Evolutionary conservation across 2,888 invertebrate species (phyloP), one percentile per base, ranked within the genome.

Genomic region (Odontocolon sp.): DNA sequence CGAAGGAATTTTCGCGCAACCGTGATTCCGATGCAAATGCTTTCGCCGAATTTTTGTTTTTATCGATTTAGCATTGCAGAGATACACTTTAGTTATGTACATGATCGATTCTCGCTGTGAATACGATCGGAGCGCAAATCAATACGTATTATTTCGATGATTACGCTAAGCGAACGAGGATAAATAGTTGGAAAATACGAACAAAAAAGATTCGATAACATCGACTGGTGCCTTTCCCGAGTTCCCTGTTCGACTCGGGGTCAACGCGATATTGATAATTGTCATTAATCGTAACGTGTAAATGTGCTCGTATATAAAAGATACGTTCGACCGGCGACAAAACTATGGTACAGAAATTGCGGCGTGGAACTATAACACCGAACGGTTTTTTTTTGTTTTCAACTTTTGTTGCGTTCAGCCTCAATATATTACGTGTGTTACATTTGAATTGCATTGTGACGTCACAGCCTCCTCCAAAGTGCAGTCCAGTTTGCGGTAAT

Each of bases 391-490:
- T 1, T 38, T 66, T 52, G n/a, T 18, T 31, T 8, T 45, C 4
- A 11, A 21, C 38, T 6, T 11, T 18, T 23, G 31, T 14, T 26
- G n/a, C 16, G 9, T 5, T 57, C 57, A 23, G 4, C 38, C 14
- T 91, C 89, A 93, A 89, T 93, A 93, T 87, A 93, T 93, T 67
- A 93, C 91, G 86, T 92, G 91, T 36, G 92, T 92, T 36, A 92
- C 90, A 78, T 92, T 92, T 80, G 92, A 91, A 79, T 91, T 92
- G 81, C 92, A 92, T 36, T 92, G 91, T 0, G 94, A 94, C 2
- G 93, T 93, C 42, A 94, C 93, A 33, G 94, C 94, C 88, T 94
- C 94, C 88, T 94, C 94, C 73, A 94, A 90, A 83, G 93, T 94
- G 79, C 93, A 93, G 85, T 94, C 94, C 68, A 94, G 90, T 85